phyloP scores from a whole-genome alignment of 2,888 invertebrate species.

The Troides aeacus region DNA sequence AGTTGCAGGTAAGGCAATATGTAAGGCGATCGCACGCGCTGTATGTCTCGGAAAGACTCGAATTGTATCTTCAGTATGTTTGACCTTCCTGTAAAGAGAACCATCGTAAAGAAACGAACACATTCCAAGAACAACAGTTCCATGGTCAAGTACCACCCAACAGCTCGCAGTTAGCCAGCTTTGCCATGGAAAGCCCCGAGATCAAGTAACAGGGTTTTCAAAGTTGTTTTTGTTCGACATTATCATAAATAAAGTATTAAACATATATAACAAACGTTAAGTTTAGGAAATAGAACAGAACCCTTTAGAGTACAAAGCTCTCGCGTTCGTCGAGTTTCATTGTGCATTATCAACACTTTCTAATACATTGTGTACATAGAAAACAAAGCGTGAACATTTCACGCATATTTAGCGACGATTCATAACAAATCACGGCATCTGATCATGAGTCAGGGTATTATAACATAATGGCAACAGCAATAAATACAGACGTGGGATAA shows the following conservation, averaged over 20 bases:
- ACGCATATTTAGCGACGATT: conserved; percentile 43
- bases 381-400: conserved; percentile 41
- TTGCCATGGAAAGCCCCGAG: too few species aligned
- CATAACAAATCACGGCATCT: conserved; percentile 43
- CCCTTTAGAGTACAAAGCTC: conserved; percentile 1
- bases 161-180: too few species aligned
- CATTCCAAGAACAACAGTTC: too few species aligned
- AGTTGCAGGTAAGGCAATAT: too few species aligned
- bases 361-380: conserved; percentile 41
- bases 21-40: too few species aligned
- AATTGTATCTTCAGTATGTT: too few species aligned
- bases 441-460: conserved; percentile 50
- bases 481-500: conserved; percentile 48
- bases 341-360: conserved; percentile 36
- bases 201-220: too few species aligned
- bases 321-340: conserved; percentile 11
- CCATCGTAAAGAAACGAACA: too few species aligned
- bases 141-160: too few species aligned
- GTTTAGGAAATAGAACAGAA: conserved; percentile 10
- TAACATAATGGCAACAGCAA: conserved; percentile 35
- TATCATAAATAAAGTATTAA: neutral
- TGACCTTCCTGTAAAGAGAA: too few species aligned
- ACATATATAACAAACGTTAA: neutral
- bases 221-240: too few species aligned
- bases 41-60: too few species aligned